A percentile compares a stretch with the other conserved stretches of the same genome.
phyloP scores from a whole-genome alignment of 1,140 invertebrate genomes.

The Wasmannia auropunctata region DNA sequence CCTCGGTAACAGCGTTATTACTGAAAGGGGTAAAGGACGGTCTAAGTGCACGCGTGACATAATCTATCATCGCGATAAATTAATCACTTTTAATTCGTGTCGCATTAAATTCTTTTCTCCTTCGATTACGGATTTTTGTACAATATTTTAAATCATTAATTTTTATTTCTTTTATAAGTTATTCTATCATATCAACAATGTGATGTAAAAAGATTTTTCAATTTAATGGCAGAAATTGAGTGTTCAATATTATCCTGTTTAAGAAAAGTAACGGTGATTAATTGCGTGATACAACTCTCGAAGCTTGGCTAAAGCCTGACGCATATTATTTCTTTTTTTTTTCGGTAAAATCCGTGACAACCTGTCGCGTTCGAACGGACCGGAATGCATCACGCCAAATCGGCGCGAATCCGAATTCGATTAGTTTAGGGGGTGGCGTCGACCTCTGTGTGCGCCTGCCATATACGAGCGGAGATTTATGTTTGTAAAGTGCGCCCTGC shows the following conservation, averaged over 20 bases:
- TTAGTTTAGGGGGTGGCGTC: constrained; percentile 76
- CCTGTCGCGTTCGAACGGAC: constrained; percentile 19
- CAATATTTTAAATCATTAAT: neutral
- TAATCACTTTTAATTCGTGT: constrained; percentile 44
- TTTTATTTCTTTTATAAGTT: neutral
- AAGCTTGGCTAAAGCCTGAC: neutral
- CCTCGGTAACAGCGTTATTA: constrained; percentile 66
- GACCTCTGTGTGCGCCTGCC: constrained; percentile 43
- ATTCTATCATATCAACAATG: neutral
- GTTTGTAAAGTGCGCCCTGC: constrained; percentile 66
- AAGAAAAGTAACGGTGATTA: neutral
- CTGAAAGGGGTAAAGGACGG: constrained; percentile 70
- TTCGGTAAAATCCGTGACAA: constrained; percentile 11
- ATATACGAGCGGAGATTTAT: constrained; percentile 82
- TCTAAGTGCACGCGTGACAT: constrained; percentile 68
- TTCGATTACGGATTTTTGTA: neutral
- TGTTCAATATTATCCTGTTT: neutral
- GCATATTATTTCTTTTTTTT: neutral
- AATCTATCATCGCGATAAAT: constrained; percentile 64
- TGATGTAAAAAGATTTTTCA: neutral
- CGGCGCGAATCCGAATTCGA: constrained; percentile 77
- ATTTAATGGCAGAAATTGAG: neutral
- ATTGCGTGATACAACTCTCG: neutral
- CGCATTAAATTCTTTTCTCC: constrained; percentile 21
- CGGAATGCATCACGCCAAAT: constrained; percentile 43